Evolutionary conservation across 2,113 vertebrate species (phyloP), one percentile per base, ranked within the genome.

Genomic region (Chamaea fasciata): DNA sequence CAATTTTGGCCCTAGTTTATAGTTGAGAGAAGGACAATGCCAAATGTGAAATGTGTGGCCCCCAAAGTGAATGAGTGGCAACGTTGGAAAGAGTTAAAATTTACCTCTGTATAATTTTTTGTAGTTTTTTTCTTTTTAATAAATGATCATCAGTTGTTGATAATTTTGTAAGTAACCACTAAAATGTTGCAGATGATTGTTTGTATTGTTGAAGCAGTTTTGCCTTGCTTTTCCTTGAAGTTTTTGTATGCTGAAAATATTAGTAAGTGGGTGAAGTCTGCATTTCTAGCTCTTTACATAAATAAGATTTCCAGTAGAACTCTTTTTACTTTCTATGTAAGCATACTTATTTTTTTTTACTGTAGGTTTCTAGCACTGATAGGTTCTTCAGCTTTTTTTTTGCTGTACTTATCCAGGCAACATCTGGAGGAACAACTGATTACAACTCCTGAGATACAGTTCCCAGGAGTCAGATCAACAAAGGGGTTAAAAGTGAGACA

Each of bases 401-500:
- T 46, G 17, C 31, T 65, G 1, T 41, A 17, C n/a, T 86, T 74
- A 19, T 14, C 42, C 44, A 80, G 41, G 17, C 26, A 74, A 1
- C 57, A 41, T 55, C 16, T 64, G 26, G 4, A 84, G 62, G 47
- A 84, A 76, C 27, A 92, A 42, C 19, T 79, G 56, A 39, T 85
- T 80, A 37, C 35, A 94, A 46, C 55, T 67, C 20, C 23, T 55
- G 60, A 82, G 67, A 30, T 69, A 33, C 2, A 44, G 35, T 55
- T 77, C 31, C 41, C 77, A 71, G 35, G 52, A 83, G 46, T 37
- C 64, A 88, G 59, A 70, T 73, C 5, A 0, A 68, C 37, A 70
- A 97, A 98, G 68, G 97, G 91, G 98, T 98, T 98, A 98, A 98
- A 93, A 88, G 55, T 52, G 62, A 91, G 65, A 63, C 68, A 71